phyloP scores from a whole-genome alignment of 2,797 vertebrate genomes.

The Phoeniculus purpureus region DNA sequence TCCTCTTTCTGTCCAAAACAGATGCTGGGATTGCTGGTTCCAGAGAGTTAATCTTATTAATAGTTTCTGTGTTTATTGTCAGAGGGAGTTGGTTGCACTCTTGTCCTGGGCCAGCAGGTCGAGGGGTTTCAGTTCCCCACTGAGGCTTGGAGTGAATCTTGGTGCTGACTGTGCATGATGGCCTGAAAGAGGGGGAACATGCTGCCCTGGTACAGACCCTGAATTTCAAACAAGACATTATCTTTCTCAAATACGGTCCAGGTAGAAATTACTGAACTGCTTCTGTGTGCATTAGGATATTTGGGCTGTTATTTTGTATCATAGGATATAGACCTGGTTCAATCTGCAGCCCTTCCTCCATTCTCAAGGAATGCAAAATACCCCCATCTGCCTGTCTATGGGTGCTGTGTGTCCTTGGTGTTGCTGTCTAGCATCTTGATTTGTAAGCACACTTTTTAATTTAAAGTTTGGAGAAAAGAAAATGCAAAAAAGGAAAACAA shows the following conservation, averaged over 20 bases:
- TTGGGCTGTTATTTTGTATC: not conserved
- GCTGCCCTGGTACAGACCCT: not conserved
- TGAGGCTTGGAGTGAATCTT: not conserved
- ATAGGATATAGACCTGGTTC: not conserved
- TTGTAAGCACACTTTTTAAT: not conserved
- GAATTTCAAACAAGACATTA: not conserved
- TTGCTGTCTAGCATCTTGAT: not conserved
- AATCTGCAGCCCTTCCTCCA: not conserved
- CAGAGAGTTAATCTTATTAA: constrained; percentile 37
- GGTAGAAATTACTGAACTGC: not conserved
- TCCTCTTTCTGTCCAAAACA: not conserved
- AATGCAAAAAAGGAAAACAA: not conserved
- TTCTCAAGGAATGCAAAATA: not conserved
- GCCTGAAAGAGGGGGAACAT: not conserved
- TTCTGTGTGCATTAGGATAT: accelerated
- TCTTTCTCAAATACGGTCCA: not conserved
- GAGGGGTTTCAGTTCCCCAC: constrained; percentile 10
- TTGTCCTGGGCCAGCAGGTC: constrained; percentile 27
- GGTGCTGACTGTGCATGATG: not conserved
- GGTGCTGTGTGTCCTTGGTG: not conserved
- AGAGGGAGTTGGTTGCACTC: constrained; percentile 37
- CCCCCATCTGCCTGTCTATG: not conserved
- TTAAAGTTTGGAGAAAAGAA: not conserved
- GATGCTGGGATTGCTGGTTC: constrained; percentile 1
- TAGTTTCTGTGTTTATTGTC: constrained; percentile 56